phyloP scores from a whole-genome alignment of 2,888 invertebrate species.

The Lepidochitona cinerea region DNA sequence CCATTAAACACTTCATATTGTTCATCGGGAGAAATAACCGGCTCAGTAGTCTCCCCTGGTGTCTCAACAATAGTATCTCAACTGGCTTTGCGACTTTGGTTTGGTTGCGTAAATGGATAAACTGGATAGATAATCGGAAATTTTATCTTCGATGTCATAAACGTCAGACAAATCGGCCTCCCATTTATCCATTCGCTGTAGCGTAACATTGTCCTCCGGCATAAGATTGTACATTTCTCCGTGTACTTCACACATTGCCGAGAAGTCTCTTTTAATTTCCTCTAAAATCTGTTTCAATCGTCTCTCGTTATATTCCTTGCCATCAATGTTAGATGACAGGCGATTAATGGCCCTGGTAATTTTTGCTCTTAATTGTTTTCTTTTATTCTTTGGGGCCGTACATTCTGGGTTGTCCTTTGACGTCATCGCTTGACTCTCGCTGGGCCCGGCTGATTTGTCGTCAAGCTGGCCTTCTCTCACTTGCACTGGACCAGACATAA shows the following conservation, averaged over 20 bases:
- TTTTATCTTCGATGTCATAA: background rate
- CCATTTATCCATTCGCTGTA: background rate
- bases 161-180: background rate
- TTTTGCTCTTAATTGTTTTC: background rate
- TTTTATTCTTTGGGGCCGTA: background rate
- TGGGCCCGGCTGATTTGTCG: no score
- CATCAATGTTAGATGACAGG: background rate
- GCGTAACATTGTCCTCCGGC: background rate
- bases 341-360: background rate
- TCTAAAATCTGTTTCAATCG: background rate
- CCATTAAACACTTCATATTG: no score
- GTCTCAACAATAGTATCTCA: no score
- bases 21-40: no score
- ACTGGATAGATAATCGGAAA: background rate
- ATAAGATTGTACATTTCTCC: background rate
- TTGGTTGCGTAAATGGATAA: background rate
- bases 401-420: background rate
- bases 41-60: no score
- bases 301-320: background rate
- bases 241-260: background rate
- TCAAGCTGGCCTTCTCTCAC: no score
- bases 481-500: no score
- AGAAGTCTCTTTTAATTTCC: background rate
- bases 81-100: background rate
- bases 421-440: background rate